phyloP scores from a whole-genome alignment of 2,888 invertebrate species.

The Drosophila infuscata region DNA sequence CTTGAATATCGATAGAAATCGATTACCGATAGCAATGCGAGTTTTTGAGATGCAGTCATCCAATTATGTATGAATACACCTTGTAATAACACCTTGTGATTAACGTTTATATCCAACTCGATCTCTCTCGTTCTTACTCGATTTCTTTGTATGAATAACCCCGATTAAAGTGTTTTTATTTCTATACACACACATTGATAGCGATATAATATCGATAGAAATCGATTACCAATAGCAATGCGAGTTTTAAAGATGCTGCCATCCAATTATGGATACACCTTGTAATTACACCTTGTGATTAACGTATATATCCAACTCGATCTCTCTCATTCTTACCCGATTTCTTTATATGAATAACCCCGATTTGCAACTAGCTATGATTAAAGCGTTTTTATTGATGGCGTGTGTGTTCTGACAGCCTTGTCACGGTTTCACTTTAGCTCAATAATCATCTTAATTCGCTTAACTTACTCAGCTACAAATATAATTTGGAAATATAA shows the following conservation, averaged over 20 bases:
- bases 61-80: neutral
- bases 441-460: constrained; percentile 9
- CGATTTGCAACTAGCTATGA: neutral
- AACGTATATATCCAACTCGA: neutral
- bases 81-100: neutral
- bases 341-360: neutral
- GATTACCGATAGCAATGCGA: neutral
- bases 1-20: neutral
- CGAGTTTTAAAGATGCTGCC: neutral
- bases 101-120: neutral
- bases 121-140: neutral
- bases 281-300: neutral
- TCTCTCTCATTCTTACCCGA: neutral
- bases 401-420: constrained; percentile 2
- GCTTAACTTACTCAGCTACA: constrained; percentile 19
- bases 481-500: constrained; percentile 29
- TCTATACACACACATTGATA: too few relatives aligned
- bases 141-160: neutral
- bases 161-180: neutral
- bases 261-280: neutral
- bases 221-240: neutral
- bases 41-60: neutral
- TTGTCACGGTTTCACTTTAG: constrained; percentile 2
- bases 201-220: too few relatives aligned
- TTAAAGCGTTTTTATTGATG: neutral